Conservation (phyloP, 2,888 invertebrate species). For the Dromius quadrimaculatus region DNA sequence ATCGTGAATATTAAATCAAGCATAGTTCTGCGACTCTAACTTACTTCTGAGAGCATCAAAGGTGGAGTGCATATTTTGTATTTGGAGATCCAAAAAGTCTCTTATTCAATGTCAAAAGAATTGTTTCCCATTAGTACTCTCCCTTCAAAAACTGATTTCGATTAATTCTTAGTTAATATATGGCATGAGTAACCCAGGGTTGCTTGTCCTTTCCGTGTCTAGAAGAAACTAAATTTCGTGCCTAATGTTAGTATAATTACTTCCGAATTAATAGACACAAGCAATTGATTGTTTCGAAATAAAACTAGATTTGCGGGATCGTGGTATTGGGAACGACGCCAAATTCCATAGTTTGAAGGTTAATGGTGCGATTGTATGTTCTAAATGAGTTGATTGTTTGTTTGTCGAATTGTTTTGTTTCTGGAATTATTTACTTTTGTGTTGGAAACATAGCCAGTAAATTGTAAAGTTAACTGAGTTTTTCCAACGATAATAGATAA, state of each 20-base stretch:
- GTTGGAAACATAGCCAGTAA: slow-evolving; percentile 3
- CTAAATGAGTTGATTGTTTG: slow-evolving; percentile 29
- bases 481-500: slow-evolving; percentile 22
- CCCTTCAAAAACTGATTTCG: no score
- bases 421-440: slow-evolving; percentile 27
- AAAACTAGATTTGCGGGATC: slow-evolving; percentile 42
- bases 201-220: slow-evolving; percentile 38
- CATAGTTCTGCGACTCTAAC: no score
- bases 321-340: not conserved
- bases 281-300: slow-evolving; percentile 44
- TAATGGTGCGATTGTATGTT: slow-evolving; percentile 39
- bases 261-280: slow-evolving; percentile 41
- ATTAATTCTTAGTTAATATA: no score
- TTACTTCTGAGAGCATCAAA: no score
- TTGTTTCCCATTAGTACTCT: no score
- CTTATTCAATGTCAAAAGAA: no score
- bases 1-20: not conserved
- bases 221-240: slow-evolving; percentile 34
- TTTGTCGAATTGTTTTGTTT: slow-evolving; percentile 15
- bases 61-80: no score
- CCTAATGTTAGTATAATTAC: slow-evolving; percentile 44
- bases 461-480: slow-evolving; percentile 11
- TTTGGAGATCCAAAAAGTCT: no score
- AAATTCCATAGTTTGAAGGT: slow-evolving; percentile 20
- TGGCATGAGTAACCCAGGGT: not conserved